These are phyloP conservation scores for Saccostrea echinata DNA, from an alignment of 1,140 invertebrate genomes.

Conservation along the genomic window DNA sequence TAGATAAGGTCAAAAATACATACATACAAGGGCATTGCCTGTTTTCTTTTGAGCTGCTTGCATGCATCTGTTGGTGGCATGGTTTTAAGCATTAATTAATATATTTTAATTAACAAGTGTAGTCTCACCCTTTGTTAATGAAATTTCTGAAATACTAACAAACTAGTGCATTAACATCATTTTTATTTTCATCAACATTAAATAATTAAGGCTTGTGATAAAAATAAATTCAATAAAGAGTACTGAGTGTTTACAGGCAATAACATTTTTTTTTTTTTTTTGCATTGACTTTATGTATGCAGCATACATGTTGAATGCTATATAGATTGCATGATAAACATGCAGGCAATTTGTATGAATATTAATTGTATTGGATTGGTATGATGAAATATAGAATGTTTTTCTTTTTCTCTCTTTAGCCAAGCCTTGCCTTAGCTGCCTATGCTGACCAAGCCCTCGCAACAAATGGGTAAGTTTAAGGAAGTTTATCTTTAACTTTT, in stretches of 20 bases:
- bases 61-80: constrained; percentile 13
- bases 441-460: constrained; percentile 49
- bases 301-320: background rate
- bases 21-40: background rate
- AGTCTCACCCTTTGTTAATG: background rate
- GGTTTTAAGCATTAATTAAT: background rate
- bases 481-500: background rate
- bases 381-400: background rate
- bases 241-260: no score
- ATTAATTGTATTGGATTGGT: background rate
- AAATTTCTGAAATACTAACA: constrained; percentile 12
- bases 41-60: constrained; percentile 9
- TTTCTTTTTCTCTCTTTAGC: constrained; percentile 35
- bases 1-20: background rate
- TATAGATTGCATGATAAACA: background rate
- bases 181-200: background rate
- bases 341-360: background rate
- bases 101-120: background rate
- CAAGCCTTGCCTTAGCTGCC: constrained; percentile 29
- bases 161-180: background rate
- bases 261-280: no score
- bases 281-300: background rate
- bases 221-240: background rate
- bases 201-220: background rate
- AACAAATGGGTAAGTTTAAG: constrained; percentile 52